Base-by-base conservation (phyloP, 2,113 vertebrate species). In the Corvus cornix region DNA sequence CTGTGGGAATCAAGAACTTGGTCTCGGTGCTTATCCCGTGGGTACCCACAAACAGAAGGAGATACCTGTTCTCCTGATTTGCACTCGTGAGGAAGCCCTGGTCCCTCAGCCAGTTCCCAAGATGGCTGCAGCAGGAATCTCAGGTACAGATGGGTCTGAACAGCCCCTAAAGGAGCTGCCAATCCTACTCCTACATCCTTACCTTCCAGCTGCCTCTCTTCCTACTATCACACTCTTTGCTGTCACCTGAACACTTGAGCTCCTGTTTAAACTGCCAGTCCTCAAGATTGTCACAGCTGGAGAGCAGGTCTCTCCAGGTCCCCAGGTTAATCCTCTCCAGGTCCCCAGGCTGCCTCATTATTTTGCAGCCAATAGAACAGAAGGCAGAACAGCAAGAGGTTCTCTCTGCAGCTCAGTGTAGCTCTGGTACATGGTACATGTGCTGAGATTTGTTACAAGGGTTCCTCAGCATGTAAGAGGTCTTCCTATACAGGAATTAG, bases 11-110 rank as follows among this genome's bases (percentile, higher is more conserved):
- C n/a, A 58, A 72, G 49, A 72, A 76, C 14, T 46, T 3, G 0
- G 4, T 33, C 33, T 63, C 8, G 6, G 12, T n/a, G 13, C 1
- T 39, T 43, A 9, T 48, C 24, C 15, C 11, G 16, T 16, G 22
- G 13, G 17, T 58, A 52, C 37, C 18, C 24, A 53, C 1, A 0
- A 35, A 52, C 27, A 60, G 26, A 58, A 89, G 39, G 30, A 70
- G 6, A 3, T 6, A 43, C 5, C 18, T 70, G 0, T n/a, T 89
- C 28, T 75, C 3, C 1, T 17, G 20, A 51, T 48, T 52, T 35
- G 5, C 41, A 18, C 22, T 52, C 10, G 0, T 30, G 37, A 60
- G 44, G 21, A 64, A 94, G 13, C 9, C 33, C 19, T 72, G 35
- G 20, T 28, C 22, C 41, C 44, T 78, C 7, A 18, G 35, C 12